A percentile compares a stretch with the other conserved stretches of the same genome.
phyloP scores from a whole-genome alignment of 2,888 invertebrate genomes.

The Campaea margaritaria region DNA sequence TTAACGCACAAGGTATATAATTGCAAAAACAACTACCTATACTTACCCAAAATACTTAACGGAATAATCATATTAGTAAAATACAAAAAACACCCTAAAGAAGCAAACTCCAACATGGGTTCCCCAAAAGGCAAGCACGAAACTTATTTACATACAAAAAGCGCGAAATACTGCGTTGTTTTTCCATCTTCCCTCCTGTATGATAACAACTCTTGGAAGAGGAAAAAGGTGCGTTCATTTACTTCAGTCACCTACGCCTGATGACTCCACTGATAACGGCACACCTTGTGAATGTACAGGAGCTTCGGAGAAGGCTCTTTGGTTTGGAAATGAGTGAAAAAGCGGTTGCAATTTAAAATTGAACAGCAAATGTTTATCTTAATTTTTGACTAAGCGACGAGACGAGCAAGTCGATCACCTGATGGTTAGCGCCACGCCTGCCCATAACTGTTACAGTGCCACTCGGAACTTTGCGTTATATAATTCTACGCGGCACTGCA shows the following conservation, averaged over 20 bases:
- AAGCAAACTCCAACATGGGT: background rate
- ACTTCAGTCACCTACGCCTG: constrained; percentile 33
- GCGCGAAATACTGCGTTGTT: constrained; percentile 24
- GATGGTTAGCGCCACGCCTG: too few relatives aligned
- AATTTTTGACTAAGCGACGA: too few relatives aligned
- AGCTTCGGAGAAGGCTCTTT: constrained; percentile 22
- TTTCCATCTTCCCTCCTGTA: constrained; percentile 26
- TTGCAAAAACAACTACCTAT: too few relatives aligned
- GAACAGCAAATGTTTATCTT: too few relatives aligned
- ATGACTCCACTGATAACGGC: constrained; percentile 41
- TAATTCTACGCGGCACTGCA: too few relatives aligned
- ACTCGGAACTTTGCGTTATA: too few relatives aligned
- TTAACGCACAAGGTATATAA: too few relatives aligned
- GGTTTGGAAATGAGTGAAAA: constrained; percentile 17
- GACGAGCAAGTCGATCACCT: too few relatives aligned
- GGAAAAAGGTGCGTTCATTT: constrained; percentile 36
- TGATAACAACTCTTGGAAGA: constrained; percentile 21
- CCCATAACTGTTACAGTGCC: too few relatives aligned
- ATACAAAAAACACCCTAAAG: background rate
- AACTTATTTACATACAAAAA: constrained; percentile 26
- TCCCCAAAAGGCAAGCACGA: constrained; percentile 13
- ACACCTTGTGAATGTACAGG: constrained; percentile 23
- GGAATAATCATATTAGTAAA: too few relatives aligned
- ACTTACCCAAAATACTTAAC: too few relatives aligned
- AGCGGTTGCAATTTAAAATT: background rate